Evolutionary conservation across 2,888 invertebrate genomes (phyloP).

Genomic region (Patella ulyssiponensis): DNA sequence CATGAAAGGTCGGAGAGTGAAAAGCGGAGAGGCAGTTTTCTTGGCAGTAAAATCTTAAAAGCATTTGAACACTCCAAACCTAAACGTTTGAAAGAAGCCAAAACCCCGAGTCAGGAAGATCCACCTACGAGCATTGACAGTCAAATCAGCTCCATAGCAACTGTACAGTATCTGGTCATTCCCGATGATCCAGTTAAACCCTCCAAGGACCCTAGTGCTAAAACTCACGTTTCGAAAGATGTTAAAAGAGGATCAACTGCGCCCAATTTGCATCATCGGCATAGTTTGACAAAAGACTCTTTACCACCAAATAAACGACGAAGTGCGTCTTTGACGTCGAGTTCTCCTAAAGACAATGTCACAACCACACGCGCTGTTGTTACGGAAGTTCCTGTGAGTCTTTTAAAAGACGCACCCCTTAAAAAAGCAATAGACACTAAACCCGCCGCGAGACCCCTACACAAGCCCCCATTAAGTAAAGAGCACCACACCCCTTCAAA

Average conservation of each 20-base stretch:
- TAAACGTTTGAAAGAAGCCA: constrained; percentile 26
- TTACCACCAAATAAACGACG: neutral
- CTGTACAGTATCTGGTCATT: neutral
- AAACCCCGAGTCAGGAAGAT: constrained; percentile 23
- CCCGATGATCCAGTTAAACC: constrained; percentile 1
- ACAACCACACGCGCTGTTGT: neutral
- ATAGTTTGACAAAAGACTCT: neutral
- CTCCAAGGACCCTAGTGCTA: neutral
- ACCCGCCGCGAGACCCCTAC: too few relatives aligned
- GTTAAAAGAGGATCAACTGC: neutral
- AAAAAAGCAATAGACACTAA: neutral
- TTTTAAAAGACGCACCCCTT: neutral
- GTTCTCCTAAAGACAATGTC: neutral
- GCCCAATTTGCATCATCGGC: constrained; percentile 19
- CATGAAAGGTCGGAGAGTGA: constrained; percentile 18
- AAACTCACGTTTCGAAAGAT: neutral
- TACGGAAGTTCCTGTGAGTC: neutral
- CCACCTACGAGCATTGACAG: constrained; percentile 14
- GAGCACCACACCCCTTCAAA: neutral
- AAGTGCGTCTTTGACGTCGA: neutral
- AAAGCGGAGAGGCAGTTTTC: constrained; percentile 40
- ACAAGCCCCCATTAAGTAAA: neutral
- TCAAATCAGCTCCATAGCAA: constrained; percentile 15
- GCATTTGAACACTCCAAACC: constrained; percentile 37
- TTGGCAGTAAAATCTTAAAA: constrained; percentile 36